Evolutionary conservation across 2,888 invertebrate species (phyloP), one percentile per base, ranked within the genome.

Genomic region (Agrochola lychnidis): DNA sequence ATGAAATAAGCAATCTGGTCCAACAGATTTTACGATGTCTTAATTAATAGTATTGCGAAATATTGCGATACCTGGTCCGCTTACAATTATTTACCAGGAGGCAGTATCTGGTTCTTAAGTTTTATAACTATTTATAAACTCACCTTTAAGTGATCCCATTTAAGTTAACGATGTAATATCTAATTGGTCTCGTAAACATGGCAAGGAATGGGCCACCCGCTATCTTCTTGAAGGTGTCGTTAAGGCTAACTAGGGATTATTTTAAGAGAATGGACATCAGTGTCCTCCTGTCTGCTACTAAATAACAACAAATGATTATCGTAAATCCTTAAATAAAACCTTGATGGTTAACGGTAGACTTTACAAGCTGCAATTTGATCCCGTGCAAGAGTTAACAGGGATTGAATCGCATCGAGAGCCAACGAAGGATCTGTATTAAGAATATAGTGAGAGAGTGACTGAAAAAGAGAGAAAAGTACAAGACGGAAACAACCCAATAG

Each of bases 1-100:
- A 74, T 64, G 42, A 70, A 68, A 75, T 64, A 70, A 78, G 36
- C 30, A 66, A 73, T 69, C 56, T 36, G 45, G 36, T 71, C 30
- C 12, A 64, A 72, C 63, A 70, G 56, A 76, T 74, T 79, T 79
- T 73, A 85, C 79, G 76, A 81, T 67, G 70, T 75, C 76, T 79
- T 83, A 78, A 85, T 83, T 79, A 83, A 80, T 78, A 76, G 70
- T 74, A 70, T 81, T 72, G 70, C 74, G 19, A 70, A 76, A 68
- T 74, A 73, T 81, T 72, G 70, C 73, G 19, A 70, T 70, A 73
- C 36, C 51, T 56, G 62, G 62, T 30, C 42, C 51, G n/a, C 25
- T 61, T 51, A 71, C 57, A 63, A 82, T 81, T 57, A 81, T 68
- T 80, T 70, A 57, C 51, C 48, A 30, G 45, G 67, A 57, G 57